Evolutionary conservation across 1,140 invertebrate species (phyloP).

Genomic region (Akabosia matsudoensis): DNA sequence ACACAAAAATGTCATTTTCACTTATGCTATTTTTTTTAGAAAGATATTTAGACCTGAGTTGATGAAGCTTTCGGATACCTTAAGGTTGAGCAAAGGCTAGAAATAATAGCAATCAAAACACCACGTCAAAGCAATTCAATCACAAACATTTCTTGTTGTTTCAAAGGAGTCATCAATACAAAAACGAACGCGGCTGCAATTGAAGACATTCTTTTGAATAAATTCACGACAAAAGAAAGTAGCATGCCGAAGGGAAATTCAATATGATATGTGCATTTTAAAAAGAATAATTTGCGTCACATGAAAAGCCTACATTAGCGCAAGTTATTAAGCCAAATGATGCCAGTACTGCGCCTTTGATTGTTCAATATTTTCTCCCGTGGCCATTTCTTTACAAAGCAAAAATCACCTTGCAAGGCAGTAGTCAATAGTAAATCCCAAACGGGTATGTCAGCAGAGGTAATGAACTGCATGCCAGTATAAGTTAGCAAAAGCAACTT

Average conservation of each 20-base stretch:
- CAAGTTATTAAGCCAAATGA: background rate
- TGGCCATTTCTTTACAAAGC: background rate
- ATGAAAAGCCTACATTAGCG: background rate
- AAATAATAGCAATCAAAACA: too few relatives aligned
- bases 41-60: too few relatives aligned
- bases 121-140: too few relatives aligned
- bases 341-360: background rate
- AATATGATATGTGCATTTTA: background rate
- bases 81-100: too few relatives aligned
- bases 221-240: too few relatives aligned
- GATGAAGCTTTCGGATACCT: too few relatives aligned
- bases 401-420: conserved; percentile 23
- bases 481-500: background rate
- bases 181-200: too few relatives aligned
- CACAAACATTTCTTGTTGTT: too few relatives aligned
- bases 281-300: background rate
- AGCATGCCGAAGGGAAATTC: background rate
- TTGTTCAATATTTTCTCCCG: background rate
- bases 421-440: background rate
- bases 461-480: background rate
- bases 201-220: too few relatives aligned
- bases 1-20: too few relatives aligned
- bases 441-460: background rate
- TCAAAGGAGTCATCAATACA: too few relatives aligned
- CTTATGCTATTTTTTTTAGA: too few relatives aligned